Percentiles rank a stretch among this genome's conserved stretches.
phyloP scores from a whole-genome alignment of 1,140 invertebrate genomes.

The Oryzaephilus surinamensis region DNA sequence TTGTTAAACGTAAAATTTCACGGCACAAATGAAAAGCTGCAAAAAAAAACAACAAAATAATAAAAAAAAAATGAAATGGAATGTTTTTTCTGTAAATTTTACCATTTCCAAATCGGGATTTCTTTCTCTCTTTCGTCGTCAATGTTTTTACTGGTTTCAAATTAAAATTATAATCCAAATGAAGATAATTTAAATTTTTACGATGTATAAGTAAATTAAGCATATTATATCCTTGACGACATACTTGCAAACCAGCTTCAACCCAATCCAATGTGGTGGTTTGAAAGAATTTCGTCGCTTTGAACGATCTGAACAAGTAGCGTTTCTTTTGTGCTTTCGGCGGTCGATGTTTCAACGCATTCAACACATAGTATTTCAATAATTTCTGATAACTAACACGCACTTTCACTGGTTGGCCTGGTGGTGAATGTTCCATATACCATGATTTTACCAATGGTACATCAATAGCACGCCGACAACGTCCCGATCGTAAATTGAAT shows the following conservation, averaged over 20 bases:
- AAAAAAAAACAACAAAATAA: conserved; percentile 21
- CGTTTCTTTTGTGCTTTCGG: conserved; percentile 99
- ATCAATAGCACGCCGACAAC: conserved; percentile 84
- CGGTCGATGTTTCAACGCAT: conserved; percentile 91
- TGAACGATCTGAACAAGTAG: conserved; percentile 97
- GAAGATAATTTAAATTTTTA: conserved; percentile 98
- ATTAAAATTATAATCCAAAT: conserved; percentile 99
- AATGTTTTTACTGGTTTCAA: conserved; percentile 98
- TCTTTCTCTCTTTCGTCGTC: conserved; percentile 98
- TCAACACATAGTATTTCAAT: conserved; percentile 96
- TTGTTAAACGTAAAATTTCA: conserved; percentile 95
- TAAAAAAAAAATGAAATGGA: not conserved
- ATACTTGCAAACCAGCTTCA: conserved; percentile 95
- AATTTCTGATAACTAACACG: conserved; percentile 98
- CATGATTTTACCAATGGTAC: conserved; percentile 95
- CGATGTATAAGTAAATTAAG: conserved; percentile 97
- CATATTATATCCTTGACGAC: conserved; percentile 99
- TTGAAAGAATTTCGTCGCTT: conserved; percentile 99
- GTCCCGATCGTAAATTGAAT: conserved; percentile 88
- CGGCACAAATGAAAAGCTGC: conserved; percentile 95
- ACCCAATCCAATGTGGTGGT: conserved; percentile 99
- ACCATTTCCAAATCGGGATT: conserved; percentile 98
- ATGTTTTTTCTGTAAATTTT: conserved; percentile 17
- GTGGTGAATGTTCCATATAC: conserved; percentile 97
- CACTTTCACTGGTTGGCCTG: conserved; percentile 98